These are phyloP conservation scores for Phoeniculus purpureus DNA, from an alignment of 2,797 vertebrate species.

Conservation along the genomic window DNA sequence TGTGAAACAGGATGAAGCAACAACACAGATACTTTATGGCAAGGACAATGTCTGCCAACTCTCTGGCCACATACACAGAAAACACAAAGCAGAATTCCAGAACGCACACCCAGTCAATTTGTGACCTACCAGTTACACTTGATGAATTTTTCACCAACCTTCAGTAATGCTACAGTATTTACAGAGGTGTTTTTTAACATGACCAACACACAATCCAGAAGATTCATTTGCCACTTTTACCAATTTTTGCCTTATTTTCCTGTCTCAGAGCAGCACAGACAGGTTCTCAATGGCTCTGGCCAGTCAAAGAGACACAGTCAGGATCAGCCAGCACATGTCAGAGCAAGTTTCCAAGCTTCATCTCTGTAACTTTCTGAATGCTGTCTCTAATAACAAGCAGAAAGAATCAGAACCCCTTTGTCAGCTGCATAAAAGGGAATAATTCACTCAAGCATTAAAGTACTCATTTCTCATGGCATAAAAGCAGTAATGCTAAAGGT, in stretches of 20 bases:
- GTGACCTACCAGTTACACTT: not conserved
- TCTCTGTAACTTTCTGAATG: not conserved
- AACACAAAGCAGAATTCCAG: not conserved
- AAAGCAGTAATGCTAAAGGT: slow-evolving; percentile 20
- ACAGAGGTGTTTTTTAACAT: not conserved
- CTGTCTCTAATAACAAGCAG: not conserved
- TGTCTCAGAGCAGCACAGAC: not conserved
- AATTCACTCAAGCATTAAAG: not conserved
- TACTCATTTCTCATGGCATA: not conserved
- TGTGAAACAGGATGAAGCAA: not conserved
- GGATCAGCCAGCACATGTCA: not conserved
- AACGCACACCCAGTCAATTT: not conserved
- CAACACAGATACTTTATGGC: accelerated
- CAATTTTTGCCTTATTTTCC: not conserved
- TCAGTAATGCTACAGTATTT: not conserved
- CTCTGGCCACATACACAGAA: accelerated
- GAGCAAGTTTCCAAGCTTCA: not conserved
- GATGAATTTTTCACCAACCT: not conserved
- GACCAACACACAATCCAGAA: not conserved
- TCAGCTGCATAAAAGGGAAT: not conserved
- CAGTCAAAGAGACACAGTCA: not conserved
- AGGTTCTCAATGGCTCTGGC: not conserved
- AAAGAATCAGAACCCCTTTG: not conserved
- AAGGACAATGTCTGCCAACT: not conserved
- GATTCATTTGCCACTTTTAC: not conserved